Evolutionary conservation across 2,888 invertebrate genomes (phyloP), one percentile per base, ranked within the genome.

Genomic region (Ophioninae sp.): DNA sequence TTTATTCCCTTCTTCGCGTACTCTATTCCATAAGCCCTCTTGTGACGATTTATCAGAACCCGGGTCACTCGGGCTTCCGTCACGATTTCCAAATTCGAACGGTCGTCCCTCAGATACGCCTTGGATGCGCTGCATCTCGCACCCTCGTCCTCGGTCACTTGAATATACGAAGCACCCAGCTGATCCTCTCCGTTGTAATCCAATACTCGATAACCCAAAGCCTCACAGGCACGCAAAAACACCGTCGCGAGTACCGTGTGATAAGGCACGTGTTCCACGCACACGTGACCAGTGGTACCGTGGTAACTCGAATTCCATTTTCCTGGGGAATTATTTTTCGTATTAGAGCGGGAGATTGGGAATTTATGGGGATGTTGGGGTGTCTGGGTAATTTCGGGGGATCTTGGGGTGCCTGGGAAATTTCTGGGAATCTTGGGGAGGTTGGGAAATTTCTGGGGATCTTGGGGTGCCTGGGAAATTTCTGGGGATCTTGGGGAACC

Each of bases 1-100:
- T 93, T 94, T 87, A 90, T 93, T 23, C 94, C 94, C 85, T 95
- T 93, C 91, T 96, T 96, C 0, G 94, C 88, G 69, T 90, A 93
- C 75, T 92, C 89, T 0, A 93, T 90, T 0, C 93, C 93, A 64
- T 90, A 89, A 0, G 90, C 91, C 37, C 87, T 89, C 44, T 91
- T 93, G 2, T 90, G 85, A 37, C 89, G 77, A 78, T 92, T 87
- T 1, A 92, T 88, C 6, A 88, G 87, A 0, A 93, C 84, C 44
- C 86, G 90, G 7, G 90, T 90, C 0, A 91, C 93, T 44, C 86
- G 88, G 1, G 91, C 91, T 2, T 88, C 87, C 0, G 90, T 90
- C 1, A 92, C 86, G 68, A 93, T 90, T 67, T 92, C 90, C 63
- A 93, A 86, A 51, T 93, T 93, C 0, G 89, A 72, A 10, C 92